phyloP scores from a whole-genome alignment of 2,113 vertebrate species.

The Corythoichthys intestinalis region DNA sequence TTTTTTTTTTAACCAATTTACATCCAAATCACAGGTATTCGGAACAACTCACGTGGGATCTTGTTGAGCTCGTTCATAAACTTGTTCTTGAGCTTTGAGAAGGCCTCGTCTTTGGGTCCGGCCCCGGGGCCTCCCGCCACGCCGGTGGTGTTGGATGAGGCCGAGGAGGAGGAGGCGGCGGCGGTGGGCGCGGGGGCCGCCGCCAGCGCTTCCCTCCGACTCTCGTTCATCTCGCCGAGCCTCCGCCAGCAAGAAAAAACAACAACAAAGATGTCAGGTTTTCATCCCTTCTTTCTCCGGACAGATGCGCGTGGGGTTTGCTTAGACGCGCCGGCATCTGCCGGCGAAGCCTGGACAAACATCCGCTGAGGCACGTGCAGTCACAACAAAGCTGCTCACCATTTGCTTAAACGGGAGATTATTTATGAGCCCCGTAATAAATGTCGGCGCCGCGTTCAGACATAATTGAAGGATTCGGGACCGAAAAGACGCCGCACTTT shows the following conservation, averaged over 20 bases:
- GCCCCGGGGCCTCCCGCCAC: constrained; percentile 73
- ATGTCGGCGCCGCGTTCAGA: constrained; percentile 11
- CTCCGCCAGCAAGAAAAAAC: constrained; percentile 33
- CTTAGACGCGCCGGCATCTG: constrained; percentile 61
- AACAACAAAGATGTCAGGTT: constrained; percentile 12
- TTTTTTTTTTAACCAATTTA: too few species aligned
- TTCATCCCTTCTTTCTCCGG: constrained; percentile 1
- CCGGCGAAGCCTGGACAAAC: constrained; percentile 72
- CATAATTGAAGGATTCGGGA: constrained; percentile 18
- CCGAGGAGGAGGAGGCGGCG: constrained; percentile 63
- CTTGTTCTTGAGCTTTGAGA: constrained; percentile 95
- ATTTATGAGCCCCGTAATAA: constrained; percentile 36
- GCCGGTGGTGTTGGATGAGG: constrained; percentile 81
- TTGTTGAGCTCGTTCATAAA: constrained; percentile 99
- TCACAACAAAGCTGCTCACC: constrained; percentile 49
- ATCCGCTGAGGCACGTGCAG: constrained; percentile 50
- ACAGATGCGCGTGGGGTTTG: constrained; percentile 42
- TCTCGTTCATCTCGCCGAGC: constrained; percentile 78
- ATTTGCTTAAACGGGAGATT: constrained; percentile 36
- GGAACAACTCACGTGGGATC: constrained; percentile 88
- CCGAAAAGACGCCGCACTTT: constrained; percentile 3
- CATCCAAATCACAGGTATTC: too few species aligned
- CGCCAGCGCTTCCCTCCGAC: constrained; percentile 86
- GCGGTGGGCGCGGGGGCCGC: constrained; percentile 80
- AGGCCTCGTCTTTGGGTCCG: constrained; percentile 83